These are phyloP conservation scores for Barbus barbus DNA, from an alignment of 2,113 vertebrate species.

Conservation along the genomic window DNA sequence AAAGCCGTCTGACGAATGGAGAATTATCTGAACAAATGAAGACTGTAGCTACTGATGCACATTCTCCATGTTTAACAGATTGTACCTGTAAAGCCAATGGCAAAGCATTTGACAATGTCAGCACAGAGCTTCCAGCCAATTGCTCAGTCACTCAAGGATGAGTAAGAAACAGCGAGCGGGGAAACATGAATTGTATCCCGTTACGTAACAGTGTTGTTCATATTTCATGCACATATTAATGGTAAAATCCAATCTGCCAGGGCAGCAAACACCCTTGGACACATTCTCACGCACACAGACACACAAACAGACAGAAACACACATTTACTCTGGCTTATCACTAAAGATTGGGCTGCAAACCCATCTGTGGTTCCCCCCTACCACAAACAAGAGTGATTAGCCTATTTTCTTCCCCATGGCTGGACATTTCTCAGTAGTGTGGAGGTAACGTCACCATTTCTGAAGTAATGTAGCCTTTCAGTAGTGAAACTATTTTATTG, in stretches of 20 bases:
- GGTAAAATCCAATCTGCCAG: constrained; percentile 31
- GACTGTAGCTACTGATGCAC: neutral
- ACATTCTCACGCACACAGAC: neutral
- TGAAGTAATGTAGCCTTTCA: neutral
- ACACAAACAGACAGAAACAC: neutral
- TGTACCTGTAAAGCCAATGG: constrained; percentile 38
- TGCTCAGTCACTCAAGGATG: constrained; percentile 34
- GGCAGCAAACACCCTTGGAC: neutral
- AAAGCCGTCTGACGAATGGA: neutral
- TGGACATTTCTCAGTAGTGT: neutral
- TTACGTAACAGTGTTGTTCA: constrained; percentile 34
- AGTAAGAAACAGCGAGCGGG: constrained; percentile 6
- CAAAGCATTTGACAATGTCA: constrained; percentile 40
- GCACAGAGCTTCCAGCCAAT: constrained; percentile 25
- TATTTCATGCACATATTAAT: constrained; percentile 36
- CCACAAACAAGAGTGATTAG: constrained; percentile 27
- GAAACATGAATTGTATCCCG: constrained; percentile 22
- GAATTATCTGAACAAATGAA: constrained; percentile 7
- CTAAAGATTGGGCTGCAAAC: constrained; percentile 16
- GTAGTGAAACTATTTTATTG: neutral
- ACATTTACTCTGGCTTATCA: constrained; percentile 3
- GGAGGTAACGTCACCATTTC: neutral
- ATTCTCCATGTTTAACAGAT: constrained; percentile 22
- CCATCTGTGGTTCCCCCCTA: neutral
- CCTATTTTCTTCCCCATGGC: neutral